phyloP scores from a whole-genome alignment of 2,113 vertebrate genomes.

The Ceratotherium simum region DNA sequence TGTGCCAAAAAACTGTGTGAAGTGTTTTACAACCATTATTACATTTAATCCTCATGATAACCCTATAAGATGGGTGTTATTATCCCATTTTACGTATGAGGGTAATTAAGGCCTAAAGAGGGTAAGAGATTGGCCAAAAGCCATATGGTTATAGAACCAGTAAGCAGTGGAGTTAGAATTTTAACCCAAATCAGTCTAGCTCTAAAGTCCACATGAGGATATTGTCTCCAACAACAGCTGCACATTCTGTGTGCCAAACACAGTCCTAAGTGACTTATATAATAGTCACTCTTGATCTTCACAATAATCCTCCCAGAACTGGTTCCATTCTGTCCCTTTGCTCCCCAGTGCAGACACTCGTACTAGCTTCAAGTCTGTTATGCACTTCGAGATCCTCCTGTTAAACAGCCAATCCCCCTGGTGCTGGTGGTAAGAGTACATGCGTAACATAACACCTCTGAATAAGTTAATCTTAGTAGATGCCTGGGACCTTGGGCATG shows the following conservation, averaged over 20 bases:
- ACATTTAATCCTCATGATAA: not conserved
- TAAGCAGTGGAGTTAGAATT: not conserved
- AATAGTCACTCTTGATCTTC: not conserved
- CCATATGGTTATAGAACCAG: not conserved
- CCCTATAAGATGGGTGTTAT: not conserved
- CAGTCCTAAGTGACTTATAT: not conserved
- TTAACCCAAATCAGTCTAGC: not conserved
- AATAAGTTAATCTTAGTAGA: not conserved
- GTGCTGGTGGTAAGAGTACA: not conserved
- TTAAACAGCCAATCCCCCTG: not conserved
- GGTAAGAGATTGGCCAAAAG: not conserved
- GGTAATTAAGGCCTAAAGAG: constrained; percentile 1
- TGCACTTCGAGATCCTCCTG: not conserved
- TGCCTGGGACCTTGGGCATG: not conserved
- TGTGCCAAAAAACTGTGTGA: not conserved
- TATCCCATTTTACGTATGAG: not conserved
- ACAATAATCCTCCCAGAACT: not conserved
- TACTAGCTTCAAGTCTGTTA: not conserved
- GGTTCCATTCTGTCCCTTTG: not conserved
- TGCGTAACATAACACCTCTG: not conserved
- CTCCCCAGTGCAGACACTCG: not conserved
- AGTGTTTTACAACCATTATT: constrained; percentile 45
- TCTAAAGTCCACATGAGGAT: not conserved
- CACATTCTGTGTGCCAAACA: not conserved
- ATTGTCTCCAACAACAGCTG: not conserved